Conservation (phyloP, 2,113 vertebrate species). For the Cyanoramphus novaezelandiae region DNA sequence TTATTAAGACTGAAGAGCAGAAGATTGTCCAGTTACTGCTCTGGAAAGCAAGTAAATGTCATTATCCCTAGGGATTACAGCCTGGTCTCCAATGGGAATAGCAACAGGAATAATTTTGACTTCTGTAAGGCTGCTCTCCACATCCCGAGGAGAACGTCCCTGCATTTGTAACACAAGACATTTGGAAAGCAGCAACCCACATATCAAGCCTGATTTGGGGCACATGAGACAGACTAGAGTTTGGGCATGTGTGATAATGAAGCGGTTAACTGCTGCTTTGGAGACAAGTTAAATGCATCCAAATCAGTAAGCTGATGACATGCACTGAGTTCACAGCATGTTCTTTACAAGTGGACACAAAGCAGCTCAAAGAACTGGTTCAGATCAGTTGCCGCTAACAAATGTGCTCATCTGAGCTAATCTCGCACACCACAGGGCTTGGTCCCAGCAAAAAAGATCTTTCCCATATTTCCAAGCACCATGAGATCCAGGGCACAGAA, state of each 20-base stretch:
- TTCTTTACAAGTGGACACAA: not conserved
- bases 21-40: not conserved
- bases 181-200: not conserved
- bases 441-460: not conserved
- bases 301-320: not conserved
- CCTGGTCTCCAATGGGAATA: not conserved
- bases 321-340: rapidly evolving
- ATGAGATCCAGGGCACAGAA: rapidly evolving
- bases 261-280: not conserved
- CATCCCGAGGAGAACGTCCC: not conserved
- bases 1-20: not conserved
- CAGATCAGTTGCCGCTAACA: not conserved
- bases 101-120: not conserved
- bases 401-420: not conserved
- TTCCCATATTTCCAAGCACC: not conserved
- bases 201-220: not conserved
- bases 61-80: rapidly evolving
- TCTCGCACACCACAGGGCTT: not conserved
- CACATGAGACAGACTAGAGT: not conserved
- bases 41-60: not conserved
- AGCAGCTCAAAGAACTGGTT: not conserved
- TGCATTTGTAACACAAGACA: not conserved
- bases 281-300: not conserved
- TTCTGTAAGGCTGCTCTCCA: not conserved
- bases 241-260: rapidly evolving